Evolutionary conservation across 2,113 vertebrate genomes (phyloP), one percentile per base, ranked within the genome.

Genomic region (Mirounga angustirostris): DNA sequence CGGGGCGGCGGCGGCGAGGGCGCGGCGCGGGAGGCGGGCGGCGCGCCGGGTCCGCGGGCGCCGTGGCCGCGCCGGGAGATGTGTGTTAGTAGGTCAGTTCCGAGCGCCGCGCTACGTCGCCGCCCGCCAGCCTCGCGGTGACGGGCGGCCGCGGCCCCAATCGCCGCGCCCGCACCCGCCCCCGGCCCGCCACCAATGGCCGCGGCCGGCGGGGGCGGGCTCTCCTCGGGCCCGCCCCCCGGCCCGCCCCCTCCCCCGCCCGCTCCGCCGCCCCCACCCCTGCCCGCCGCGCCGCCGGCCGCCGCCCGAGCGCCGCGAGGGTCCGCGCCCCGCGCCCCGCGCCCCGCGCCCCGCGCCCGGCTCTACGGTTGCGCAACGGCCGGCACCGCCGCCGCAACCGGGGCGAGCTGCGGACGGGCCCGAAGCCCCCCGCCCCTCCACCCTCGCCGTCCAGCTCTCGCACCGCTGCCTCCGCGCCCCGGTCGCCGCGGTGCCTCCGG

Each of bases 21-120:
- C 74, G 95, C 92, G 97, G 96, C 94, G 89, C 96, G 40, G 94
- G 89, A 83, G 96, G 85, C 87, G 65, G 89, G 96, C 78, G 73
- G 92, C 86, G 90, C 98, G 98, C 99, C 65, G 79, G 95, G 50
- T 95, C 97, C 95, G 93, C 98, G 54, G 95, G 98, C 95, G 97
- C 98, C 97, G 98, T 98, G n/a, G n/a, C n/a, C n/a, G n/a, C n/a
- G n/a, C n/a, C n/a, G n/a, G n/a, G n/a, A n/a, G n/a, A n/a, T n/a
- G n/a, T n/a, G n/a, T n/a, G n/a, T n/a, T n/a, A n/a, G n/a, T n/a
- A n/a, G n/a, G n/a, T n/a, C n/a, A n/a, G n/a, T n/a, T n/a, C n/a
- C n/a, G n/a, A n/a, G n/a, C n/a, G n/a, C n/a, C n/a, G n/a, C n/a
- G n/a, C n/a, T n/a, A n/a, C n/a, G n/a, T n/a, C n/a, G n/a, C n/a